Percentiles rank a stretch among this genome's conserved stretches.
Evolutionary conservation across 2,888 invertebrate genomes (phyloP).

Genomic region (Beris morrisii): DNA sequence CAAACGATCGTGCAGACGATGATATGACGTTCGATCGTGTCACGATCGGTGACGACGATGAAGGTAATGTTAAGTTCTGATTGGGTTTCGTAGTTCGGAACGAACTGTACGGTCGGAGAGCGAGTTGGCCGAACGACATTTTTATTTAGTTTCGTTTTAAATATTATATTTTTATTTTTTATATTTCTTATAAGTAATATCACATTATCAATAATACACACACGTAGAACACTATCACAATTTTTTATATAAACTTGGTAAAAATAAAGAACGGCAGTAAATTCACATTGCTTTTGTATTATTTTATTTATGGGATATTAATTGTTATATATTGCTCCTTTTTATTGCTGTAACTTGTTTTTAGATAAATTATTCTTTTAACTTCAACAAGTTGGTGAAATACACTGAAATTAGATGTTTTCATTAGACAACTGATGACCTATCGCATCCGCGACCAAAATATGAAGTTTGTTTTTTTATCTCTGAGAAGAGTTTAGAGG

Average conservation of each 20-base stretch:
- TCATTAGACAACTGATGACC: no score
- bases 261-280: slow-evolving; percentile 15
- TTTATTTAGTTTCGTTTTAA: slow-evolving; percentile 38
- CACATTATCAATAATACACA: slow-evolving; percentile 33
- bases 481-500: no score
- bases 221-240: slow-evolving; percentile 31
- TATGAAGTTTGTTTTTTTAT: no score
- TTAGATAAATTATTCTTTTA: slow-evolving; percentile 42
- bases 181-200: slow-evolving; percentile 23
- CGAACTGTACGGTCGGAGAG: slow-evolving; percentile 55
- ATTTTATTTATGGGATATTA: slow-evolving; percentile 1
- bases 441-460: no score
- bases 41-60: slow-evolving; percentile 33
- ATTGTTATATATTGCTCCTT: slow-evolving; percentile 32
- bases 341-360: slow-evolving; percentile 42
- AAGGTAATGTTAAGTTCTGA: slow-evolving; percentile 25
- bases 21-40: slow-evolving; percentile 40
- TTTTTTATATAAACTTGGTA: slow-evolving; percentile 11
- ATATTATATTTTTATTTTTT: slow-evolving; percentile 31
- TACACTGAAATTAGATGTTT: slow-evolving; percentile 17
- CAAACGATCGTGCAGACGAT: slow-evolving; percentile 41
- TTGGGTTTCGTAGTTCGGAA: slow-evolving; percentile 47
- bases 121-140: slow-evolving; percentile 55
- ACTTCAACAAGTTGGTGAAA: slow-evolving; percentile 45
- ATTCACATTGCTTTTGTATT: slow-evolving; percentile 24